phyloP scores from a whole-genome alignment of 2,797 vertebrate species.

The Enteromius viviparus region DNA sequence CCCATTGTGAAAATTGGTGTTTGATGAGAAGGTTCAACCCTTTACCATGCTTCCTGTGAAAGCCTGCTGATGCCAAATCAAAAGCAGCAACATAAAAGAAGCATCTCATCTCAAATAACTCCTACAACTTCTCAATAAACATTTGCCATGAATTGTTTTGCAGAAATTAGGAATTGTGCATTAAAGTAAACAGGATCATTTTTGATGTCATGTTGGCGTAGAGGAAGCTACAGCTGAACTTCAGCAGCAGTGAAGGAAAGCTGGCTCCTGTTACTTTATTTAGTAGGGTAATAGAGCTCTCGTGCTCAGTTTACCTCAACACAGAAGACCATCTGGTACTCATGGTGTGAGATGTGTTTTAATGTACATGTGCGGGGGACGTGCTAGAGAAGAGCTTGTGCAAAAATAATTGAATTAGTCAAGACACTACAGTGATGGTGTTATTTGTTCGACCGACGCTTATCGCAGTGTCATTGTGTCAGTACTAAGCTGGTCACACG shows the following conservation, averaged over 20 bases:
- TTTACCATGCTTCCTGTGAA: background rate
- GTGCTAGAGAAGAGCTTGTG: constrained; percentile 5
- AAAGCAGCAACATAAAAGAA: background rate
- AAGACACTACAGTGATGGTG: constrained; percentile 21
- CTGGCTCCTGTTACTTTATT: constrained; percentile 12
- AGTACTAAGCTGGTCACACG: background rate
- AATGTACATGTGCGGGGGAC: background rate
- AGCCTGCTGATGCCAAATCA: background rate
- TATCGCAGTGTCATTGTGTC: constrained; percentile 21
- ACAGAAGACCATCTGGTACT: background rate
- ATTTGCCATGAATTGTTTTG: background rate
- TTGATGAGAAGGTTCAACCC: background rate
- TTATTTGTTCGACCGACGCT: constrained; percentile 11
- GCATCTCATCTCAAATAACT: background rate
- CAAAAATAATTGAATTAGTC: constrained; percentile 34
- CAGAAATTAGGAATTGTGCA: background rate
- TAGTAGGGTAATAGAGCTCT: constrained; percentile 5
- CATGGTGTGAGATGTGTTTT: constrained; percentile 8
- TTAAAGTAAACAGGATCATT: background rate
- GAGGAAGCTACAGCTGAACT: background rate
- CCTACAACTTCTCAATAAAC: background rate
- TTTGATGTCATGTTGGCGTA: background rate
- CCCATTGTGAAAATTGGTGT: background rate
- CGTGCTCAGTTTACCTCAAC: constrained; percentile 16
- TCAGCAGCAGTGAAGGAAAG: constrained; percentile 7